phyloP scores from a whole-genome alignment of 2,113 vertebrate species.

The Hirundichthys speculiger region DNA sequence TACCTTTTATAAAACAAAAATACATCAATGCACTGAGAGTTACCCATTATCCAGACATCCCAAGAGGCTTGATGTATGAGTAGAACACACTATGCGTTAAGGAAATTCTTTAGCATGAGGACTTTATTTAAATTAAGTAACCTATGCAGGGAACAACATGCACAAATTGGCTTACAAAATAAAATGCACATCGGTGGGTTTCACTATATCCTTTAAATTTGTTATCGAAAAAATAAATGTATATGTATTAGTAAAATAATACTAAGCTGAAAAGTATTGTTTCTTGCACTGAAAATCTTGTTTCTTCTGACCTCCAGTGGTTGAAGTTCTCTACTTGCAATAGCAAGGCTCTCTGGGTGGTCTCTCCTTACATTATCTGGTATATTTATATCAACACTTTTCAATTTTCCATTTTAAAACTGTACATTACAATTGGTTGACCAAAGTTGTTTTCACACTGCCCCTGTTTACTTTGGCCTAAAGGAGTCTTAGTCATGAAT shows the following conservation, averaged over 20 bases:
- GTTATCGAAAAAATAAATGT: neutral
- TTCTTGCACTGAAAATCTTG: neutral
- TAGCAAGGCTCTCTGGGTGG: neutral
- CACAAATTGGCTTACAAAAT: slow-evolving; percentile 14
- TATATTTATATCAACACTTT: neutral
- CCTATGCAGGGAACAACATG: slow-evolving; percentile 12
- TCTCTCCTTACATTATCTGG: neutral
- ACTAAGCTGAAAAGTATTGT: slow-evolving; percentile 38
- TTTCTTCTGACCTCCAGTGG: slow-evolving; percentile 32
- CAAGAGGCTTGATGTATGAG: slow-evolving; percentile 21
- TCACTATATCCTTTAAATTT: neutral
- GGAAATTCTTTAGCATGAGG: neutral
- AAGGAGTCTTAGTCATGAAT: too few relatives aligned
- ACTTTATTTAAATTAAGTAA: neutral
- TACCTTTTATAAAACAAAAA: neutral
- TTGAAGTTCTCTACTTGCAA: slow-evolving; percentile 22
- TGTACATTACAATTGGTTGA: neutral
- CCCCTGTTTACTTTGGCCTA: too few relatives aligned
- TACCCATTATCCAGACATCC: slow-evolving; percentile 24
- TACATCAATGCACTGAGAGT: slow-evolving; percentile 24
- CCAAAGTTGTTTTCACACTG: neutral
- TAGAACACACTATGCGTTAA: slow-evolving; percentile 7
- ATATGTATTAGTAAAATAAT: neutral
- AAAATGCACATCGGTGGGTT: neutral
- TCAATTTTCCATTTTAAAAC: too few relatives aligned